Evolutionary conservation across 2,113 vertebrate species (phyloP), one percentile per base, ranked within the genome.

Genomic region (Grallaria varia): DNA sequence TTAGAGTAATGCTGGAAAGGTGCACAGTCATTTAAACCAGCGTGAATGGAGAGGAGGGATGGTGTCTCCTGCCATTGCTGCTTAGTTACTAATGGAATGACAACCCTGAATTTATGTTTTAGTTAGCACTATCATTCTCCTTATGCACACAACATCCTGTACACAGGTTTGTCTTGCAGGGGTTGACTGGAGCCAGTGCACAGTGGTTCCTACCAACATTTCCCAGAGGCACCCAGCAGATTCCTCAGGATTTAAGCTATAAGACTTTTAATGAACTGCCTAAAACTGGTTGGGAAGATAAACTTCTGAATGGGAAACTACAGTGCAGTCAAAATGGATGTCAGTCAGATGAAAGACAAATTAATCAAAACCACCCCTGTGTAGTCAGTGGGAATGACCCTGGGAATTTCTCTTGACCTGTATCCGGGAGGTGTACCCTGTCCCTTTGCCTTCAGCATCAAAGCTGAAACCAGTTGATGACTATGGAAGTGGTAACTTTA

Each of bases 1-100:
- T 71, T 83, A 87, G 83, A 97, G 91, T 82, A 93, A 91, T 59
- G 79, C 83, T 97, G 71, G 93, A 93, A 97, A 97, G 97, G 96
- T 94, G 91, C 71, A 33, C 24, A 40, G 74, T 50, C 39, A 27
- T 91, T 91, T 91, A 88, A 89, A 81, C 27, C 11, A 3, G 45
- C 14, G 31, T 39, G 92, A 96, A 60, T 4, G 50, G 55, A 89
- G 90, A 71, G 89, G 62, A 96, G 64, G 74, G 59, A 50, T 75
- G 56, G 40, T 80, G 42, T 55, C 42, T 63, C 50, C 88, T 71
- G 72, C 75, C 49, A 8, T 12, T 35, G 84, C 89, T 87, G 58
- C 85, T 79, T 58, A 49, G 80, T 66, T 87, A 50, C 87, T 93
- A 71, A 80, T 8, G 9, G 81, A 92, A 79, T 31, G 69, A 79